These are phyloP conservation scores for Phaenicophaeus curvirostris DNA, from an alignment of 2,797 vertebrate species.

Conservation along the genomic window DNA sequence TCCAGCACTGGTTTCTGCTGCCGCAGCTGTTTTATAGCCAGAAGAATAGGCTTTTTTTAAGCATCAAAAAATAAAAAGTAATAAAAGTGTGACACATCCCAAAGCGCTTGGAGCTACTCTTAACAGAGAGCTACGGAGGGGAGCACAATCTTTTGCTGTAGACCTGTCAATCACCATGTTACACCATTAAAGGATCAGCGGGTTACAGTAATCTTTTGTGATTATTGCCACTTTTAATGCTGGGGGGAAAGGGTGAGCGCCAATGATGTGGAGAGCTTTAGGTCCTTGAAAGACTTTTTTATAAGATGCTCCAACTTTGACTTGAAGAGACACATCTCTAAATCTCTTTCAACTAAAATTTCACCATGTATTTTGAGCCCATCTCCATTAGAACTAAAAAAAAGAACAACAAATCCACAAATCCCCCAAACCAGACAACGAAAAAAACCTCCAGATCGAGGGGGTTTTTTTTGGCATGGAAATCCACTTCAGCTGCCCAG, in stretches of 20 bases:
- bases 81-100: not conserved
- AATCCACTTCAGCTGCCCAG: accelerated
- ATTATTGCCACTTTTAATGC: not conserved
- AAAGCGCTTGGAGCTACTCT: not conserved
- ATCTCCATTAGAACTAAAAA: not conserved
- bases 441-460: not conserved
- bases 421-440: not conserved
- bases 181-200: not conserved
- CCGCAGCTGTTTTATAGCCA: slow-evolving; percentile 16
- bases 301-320: not conserved
- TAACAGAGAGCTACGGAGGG: not conserved
- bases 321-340: accelerated
- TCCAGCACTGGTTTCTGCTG: slow-evolving; percentile 20
- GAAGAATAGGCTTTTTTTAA: not conserved
- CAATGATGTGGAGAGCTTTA: accelerated
- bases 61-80: not conserved
- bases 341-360: not conserved
- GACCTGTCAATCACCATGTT: not conserved
- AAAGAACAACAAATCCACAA: not conserved
- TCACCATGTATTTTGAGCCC: not conserved
- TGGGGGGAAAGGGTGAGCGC: too few relatives aligned
- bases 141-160: not conserved
- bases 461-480: not conserved
- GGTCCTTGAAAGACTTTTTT: not conserved
- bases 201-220: not conserved